Evolutionary conservation across 1,140 invertebrate species (phyloP).

Genomic region (Periplaneta americana): DNA sequence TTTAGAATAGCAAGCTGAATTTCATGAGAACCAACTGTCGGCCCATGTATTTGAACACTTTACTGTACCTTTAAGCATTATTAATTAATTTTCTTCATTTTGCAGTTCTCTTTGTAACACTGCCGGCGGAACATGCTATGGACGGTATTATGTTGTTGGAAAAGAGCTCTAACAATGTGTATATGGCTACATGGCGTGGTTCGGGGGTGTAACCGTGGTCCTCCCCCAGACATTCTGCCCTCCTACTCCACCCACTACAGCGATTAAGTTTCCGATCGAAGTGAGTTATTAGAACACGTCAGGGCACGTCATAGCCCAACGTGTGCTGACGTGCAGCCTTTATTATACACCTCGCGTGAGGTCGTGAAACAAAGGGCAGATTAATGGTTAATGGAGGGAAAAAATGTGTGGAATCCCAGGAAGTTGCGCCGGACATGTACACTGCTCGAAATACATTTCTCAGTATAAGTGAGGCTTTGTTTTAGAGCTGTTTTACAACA

Average conservation of each 20-base stretch:
- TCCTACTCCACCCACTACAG: background rate
- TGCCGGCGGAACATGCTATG: background rate
- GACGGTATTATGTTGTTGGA: background rate
- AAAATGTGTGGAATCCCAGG: background rate
- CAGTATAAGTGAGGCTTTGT: no score
- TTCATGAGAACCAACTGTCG: no score
- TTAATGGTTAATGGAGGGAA: background rate
- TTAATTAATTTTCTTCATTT: no score
- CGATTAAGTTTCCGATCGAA: background rate
- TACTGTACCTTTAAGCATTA: no score
- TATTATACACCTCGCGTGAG: background rate
- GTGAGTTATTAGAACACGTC: background rate
- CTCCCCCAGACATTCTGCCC: background rate
- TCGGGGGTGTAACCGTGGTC: background rate
- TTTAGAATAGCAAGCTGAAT: no score
- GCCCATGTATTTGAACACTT: no score
- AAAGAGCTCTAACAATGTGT: background rate
- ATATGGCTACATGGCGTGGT: background rate
- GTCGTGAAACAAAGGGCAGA: background rate
- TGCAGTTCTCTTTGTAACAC: no score
- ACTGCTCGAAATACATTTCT: background rate
- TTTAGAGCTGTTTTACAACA: no score
- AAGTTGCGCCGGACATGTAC: background rate
- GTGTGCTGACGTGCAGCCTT: background rate
- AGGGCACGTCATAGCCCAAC: background rate